Evolutionary conservation across 1,140 invertebrate species (phyloP), one percentile per base, ranked within the genome.

Genomic region (Yoshiicerus persimilis): DNA sequence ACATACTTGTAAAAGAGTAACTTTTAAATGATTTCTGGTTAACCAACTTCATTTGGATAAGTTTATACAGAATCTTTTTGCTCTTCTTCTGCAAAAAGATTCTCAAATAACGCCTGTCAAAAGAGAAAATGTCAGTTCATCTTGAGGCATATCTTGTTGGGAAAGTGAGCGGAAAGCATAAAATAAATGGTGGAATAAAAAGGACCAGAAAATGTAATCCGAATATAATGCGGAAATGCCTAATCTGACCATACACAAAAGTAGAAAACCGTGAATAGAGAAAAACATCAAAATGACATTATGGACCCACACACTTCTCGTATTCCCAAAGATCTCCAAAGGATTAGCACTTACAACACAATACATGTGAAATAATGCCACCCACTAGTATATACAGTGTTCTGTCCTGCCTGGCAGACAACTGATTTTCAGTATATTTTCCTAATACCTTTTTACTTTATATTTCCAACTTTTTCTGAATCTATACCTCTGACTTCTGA

Each of bases 211-310:
- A 84, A 36, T 34, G 9, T 88, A 88, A 88, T 88, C 87, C 87
- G 47, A 85, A 84, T 85, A 84, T 88, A 88, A 84, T 88, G 77
- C 75, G 32, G 62, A 88, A 84, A 66, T 66, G 84, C 66, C 87
- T 88, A 88, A 88, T 88, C 87, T 88, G 87, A 38, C 87, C 77
- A 84, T 32, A 56, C 87, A 86, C 84, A 86, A 62, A 86, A 86
- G 36, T 36, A 30, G 36, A 41, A 41, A 70, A 36, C 77, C 11
- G 75, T 56, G 39, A 84, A 87, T 80, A 87, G 87, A 36, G 25
- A 36, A 88, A 88, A 88, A 88, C 87, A 88, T 88, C 87, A 88
- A 88, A 88, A 88, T 88, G 87, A 86, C 87, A 88, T 88, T 88
- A 88, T 84, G 84, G 66, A 62, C 36, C 34, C 75, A 62, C 64